Base-by-base conservation (phyloP, 37 sponge, comb jelly and placozoan genomes). In the Hormiphora californensis region DNA sequence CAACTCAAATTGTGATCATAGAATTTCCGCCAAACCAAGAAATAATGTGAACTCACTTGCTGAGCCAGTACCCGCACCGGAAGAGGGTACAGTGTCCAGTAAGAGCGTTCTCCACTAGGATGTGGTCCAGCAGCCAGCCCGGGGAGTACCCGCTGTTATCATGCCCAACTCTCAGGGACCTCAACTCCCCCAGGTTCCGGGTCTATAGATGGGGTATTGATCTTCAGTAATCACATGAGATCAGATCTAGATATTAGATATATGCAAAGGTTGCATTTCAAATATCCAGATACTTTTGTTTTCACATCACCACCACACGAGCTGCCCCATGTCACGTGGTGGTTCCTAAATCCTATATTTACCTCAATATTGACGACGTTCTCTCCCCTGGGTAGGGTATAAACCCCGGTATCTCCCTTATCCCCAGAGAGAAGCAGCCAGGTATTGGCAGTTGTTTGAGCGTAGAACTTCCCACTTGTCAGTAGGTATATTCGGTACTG, bases 131-230 rank as follows among this genome's bases (percentile, higher is more conserved):
- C 40, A 89, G 88, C 62, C 91, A 65, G 44, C 92, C 91, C 30
- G 90, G 91, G 15, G 92, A 88, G 31, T 92, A 38, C 0, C 96
- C 96, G 0, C 90, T 85, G 90, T 92, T 93, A 57, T 95, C 96
- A 65, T 95, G 96, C 8, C 96, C 94, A 9, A 95, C 54, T 0
- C 93, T 54, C 5, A 95, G 54, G 33, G 92, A 92, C 0, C 91
- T 93, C 63, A 95, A 85, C 15, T 86, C 89, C 30, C 96, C 96
- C 35, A 95, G 85, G 62, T 95, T 95, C 33, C 49, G 88, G 23
- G 86, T 61, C 92, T 95, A 86, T 9, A 85, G 55, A 40, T 30
- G 23, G 30, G n/a, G n/a, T n/a, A n/a, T n/a, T n/a, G n/a, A n/a
- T n/a, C n/a, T n/a, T n/a, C n/a, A n/a, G n/a, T n/a, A n/a, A n/a